Evolutionary conservation across 2,113 vertebrate species (phyloP).

Genomic region (Steatornis caripensis): DNA sequence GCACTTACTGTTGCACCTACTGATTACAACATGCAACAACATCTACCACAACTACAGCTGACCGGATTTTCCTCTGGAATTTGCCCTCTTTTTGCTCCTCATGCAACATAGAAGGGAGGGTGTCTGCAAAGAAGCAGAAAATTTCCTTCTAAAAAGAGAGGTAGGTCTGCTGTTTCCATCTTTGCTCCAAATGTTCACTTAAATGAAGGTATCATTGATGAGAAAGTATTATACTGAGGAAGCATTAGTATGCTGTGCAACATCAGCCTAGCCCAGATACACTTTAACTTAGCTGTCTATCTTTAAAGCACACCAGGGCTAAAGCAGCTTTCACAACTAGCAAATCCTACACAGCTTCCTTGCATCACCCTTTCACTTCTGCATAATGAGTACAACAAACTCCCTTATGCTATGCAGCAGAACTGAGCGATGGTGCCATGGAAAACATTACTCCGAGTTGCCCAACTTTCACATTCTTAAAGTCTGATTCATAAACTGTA

Average conservation of each 20-base stretch:
- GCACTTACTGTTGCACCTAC: neutral
- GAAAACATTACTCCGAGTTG: neutral
- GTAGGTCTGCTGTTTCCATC: neutral
- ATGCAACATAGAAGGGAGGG: neutral
- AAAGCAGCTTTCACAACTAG: neutral
- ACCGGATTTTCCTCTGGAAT: neutral
- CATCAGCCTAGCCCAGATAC: neutral
- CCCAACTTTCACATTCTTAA: neutral
- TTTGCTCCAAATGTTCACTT: neutral
- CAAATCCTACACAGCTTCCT: neutral
- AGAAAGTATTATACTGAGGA: neutral
- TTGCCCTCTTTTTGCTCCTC: neutral
- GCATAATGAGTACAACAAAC: fast-evolving
- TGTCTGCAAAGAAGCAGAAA: neutral
- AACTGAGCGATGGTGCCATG: fast-evolving
- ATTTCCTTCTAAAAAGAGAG: neutral
- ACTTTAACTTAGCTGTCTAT: neutral
- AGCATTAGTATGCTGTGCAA: neutral
- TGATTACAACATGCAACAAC: neutral
- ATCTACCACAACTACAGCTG: neutral
- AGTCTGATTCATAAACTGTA: neutral
- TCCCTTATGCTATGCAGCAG: fast-evolving
- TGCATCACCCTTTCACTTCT: neutral
- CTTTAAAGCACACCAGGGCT: neutral
- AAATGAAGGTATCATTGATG: neutral